Percentiles rank a stretch among this genome's conserved stretches.
Conservation (phyloP, 2,113 vertebrate genomes). For the Micronisus gabar region DNA sequence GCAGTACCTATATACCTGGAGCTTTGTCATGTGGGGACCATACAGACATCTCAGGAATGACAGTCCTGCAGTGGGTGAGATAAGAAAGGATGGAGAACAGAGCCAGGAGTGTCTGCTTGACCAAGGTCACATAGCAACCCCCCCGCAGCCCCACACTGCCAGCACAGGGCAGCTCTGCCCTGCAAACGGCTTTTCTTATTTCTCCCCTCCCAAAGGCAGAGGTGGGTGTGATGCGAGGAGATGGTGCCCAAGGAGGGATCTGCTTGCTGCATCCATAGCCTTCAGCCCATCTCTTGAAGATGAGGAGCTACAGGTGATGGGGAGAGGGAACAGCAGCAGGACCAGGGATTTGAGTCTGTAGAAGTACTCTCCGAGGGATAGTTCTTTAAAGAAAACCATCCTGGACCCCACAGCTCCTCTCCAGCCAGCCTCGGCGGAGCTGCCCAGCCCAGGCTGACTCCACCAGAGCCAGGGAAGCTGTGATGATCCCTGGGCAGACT, state of each 20-base stretch:
- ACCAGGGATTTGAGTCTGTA: background rate
- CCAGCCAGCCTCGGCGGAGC: fast-evolving
- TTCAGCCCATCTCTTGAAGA: background rate
- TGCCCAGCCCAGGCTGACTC: background rate
- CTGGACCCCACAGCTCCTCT: background rate
- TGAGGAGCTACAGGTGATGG: background rate
- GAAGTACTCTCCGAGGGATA: background rate
- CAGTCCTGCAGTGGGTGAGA: background rate
- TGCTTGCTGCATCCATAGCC: background rate
- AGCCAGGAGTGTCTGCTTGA: background rate
- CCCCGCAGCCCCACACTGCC: background rate
- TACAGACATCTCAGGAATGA: background rate
- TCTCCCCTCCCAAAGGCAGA: background rate
- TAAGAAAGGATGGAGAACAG: background rate
- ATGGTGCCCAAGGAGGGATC: background rate
- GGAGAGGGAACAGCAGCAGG: background rate
- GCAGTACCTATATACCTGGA: background rate
- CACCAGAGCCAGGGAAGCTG: background rate
- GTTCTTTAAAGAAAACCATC: background rate
- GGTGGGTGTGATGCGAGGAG: background rate
- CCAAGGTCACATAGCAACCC: background rate
- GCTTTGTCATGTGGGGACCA: fast-evolving
- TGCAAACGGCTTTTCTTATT: background rate
- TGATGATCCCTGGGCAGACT: background rate
- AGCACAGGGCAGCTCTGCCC: background rate